These are phyloP conservation scores for Smithornis capensis DNA, from an alignment of 2,113 vertebrate genomes.

Conservation along the genomic window DNA sequence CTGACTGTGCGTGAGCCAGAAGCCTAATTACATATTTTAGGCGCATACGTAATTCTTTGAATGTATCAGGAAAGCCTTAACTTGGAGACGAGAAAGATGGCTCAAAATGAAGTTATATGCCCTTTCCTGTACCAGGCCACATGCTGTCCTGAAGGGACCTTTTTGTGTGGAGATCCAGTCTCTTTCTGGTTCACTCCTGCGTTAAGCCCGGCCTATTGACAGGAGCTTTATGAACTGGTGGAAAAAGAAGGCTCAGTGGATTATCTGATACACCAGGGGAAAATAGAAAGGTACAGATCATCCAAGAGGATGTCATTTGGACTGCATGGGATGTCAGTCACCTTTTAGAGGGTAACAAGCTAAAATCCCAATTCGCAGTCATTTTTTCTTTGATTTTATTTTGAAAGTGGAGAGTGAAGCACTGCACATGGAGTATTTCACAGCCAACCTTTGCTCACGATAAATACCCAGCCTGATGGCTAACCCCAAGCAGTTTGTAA, in stretches of 20 bases:
- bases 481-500: not conserved
- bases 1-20: not conserved
- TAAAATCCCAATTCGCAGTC: not conserved
- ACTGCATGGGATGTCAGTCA: not conserved
- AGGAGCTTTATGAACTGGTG: not conserved
- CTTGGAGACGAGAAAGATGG: not conserved
- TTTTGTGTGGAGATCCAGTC: not conserved
- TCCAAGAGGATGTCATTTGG: not conserved
- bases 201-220: not conserved
- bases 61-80: not conserved
- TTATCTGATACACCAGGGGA: not conserved
- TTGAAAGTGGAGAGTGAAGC: not conserved
- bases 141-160: not conserved
- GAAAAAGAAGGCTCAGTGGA: not conserved
- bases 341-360: not conserved
- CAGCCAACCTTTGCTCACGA: not conserved
- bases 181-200: not conserved
- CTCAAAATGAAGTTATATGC: not conserved
- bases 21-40: slow-evolving; percentile 22
- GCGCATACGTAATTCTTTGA: not conserved
- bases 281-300: not conserved
- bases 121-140: not conserved
- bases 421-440: not conserved
- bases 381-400: slow-evolving; percentile 19
- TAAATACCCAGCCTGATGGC: not conserved